Evolutionary conservation across 2,888 invertebrate species (phyloP).

Genomic region (Bibio marci): DNA sequence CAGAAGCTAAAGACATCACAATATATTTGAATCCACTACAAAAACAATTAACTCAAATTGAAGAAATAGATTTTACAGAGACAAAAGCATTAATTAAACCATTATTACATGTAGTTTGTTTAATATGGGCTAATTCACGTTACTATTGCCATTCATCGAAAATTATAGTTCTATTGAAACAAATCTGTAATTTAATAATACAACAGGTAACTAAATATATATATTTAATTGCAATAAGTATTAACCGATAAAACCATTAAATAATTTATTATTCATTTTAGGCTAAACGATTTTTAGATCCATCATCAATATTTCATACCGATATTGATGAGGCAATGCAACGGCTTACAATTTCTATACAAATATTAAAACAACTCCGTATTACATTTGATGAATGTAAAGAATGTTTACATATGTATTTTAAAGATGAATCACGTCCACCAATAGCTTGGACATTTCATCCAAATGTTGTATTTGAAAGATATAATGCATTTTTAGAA

Average conservation of each 20-base stretch:
- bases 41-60: slow-evolving; percentile 61
- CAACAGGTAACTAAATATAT: slow-evolving; percentile 65
- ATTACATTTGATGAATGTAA: slow-evolving; percentile 52
- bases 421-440: slow-evolving; percentile 32
- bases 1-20: slow-evolving; percentile 82
- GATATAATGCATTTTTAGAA: slow-evolving; percentile 59
- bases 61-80: slow-evolving; percentile 77
- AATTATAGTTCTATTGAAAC: slow-evolving; percentile 72
- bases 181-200: slow-evolving; percentile 81
- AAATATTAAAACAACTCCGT: slow-evolving; percentile 45
- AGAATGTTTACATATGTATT: slow-evolving; percentile 47
- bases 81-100: slow-evolving; percentile 58
- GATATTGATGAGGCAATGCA: slow-evolving; percentile 87
- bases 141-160: slow-evolving; percentile 82
- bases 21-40: slow-evolving; percentile 69
- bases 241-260: neutral
- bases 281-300: slow-evolving; percentile 79
- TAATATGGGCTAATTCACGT: slow-evolving; percentile 79
- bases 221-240: neutral
- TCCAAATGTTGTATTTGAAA: slow-evolving; percentile 61
- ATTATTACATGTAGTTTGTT: slow-evolving; percentile 65
- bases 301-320: slow-evolving; percentile 82
- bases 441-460: slow-evolving; percentile 65
- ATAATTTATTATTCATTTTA: slow-evolving; percentile 22
- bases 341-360: slow-evolving; percentile 52